These are phyloP conservation scores for Dasyornis broadbenti DNA, from an alignment of 2,113 vertebrate genomes.

Conservation along the genomic window DNA sequence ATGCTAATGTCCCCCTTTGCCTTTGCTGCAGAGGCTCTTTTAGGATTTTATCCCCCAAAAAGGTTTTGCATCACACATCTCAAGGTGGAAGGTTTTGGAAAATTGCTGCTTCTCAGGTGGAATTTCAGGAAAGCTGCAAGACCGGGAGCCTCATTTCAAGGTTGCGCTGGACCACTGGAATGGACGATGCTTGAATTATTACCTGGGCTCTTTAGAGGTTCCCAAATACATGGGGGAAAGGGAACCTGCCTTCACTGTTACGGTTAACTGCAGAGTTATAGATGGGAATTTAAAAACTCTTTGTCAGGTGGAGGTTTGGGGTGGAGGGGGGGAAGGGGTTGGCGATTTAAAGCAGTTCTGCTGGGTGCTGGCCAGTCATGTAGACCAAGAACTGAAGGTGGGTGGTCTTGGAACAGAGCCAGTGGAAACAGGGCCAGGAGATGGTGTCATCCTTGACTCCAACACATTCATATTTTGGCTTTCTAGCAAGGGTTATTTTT, in stretches of 20 bases:
- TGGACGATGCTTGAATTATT: not conserved
- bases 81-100: not conserved
- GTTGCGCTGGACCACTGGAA: not conserved
- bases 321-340: not conserved
- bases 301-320: not conserved
- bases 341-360: not conserved
- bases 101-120: not conserved
- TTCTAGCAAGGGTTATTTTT: conserved; percentile 16
- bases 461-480: not conserved
- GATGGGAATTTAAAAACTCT: not conserved
- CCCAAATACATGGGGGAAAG: not conserved
- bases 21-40: not conserved
- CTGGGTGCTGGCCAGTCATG: not conserved
- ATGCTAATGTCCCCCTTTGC: not conserved
- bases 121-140: not conserved
- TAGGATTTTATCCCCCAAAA: not conserved
- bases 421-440: not conserved
- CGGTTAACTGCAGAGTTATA: conserved; percentile 8
- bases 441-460: conserved; percentile 45
- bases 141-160: not conserved
- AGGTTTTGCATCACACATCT: not conserved
- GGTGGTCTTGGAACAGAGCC: conserved; percentile 49
- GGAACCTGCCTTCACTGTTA: not conserved
- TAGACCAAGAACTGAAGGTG: not conserved
- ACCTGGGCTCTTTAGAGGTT: not conserved